These are phyloP conservation scores for Orthosia incerta DNA, from an alignment of 2,888 invertebrate species.

Conservation along the genomic window DNA sequence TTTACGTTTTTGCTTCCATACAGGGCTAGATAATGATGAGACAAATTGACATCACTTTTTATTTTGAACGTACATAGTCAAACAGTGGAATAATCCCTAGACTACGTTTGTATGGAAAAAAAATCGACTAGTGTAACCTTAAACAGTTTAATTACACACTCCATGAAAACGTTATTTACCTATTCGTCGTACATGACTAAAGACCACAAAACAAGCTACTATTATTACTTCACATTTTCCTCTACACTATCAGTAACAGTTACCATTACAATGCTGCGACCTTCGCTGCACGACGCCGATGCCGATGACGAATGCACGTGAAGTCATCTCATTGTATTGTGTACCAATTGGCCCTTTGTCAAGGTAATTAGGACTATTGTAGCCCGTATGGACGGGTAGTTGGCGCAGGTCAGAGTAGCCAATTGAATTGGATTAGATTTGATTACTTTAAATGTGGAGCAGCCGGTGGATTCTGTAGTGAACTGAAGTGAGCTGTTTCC, in stretches of 20 bases:
- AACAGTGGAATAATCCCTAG: too few relatives aligned
- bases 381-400: slow-evolving; percentile 4
- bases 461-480: too few relatives aligned
- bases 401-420: slow-evolving; percentile 30
- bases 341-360: slow-evolving; percentile 63
- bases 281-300: slow-evolving; percentile 53
- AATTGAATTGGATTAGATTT: slow-evolving; percentile 13
- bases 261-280: slow-evolving; percentile 43
- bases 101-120: too few relatives aligned
- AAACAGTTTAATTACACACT: not conserved
- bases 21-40: too few relatives aligned
- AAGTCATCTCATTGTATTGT: slow-evolving; percentile 49
- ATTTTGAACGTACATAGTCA: too few relatives aligned
- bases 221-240: slow-evolving; percentile 39
- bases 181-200: slow-evolving; percentile 24
- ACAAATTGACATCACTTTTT: too few relatives aligned
- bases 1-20: too few relatives aligned
- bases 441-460: slow-evolving; percentile 22
- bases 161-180: not conserved
- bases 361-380: slow-evolving; percentile 46
- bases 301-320: slow-evolving; percentile 62
- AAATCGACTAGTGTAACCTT: too few relatives aligned
- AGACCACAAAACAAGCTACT: slow-evolving; percentile 21
- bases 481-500: too few relatives aligned
- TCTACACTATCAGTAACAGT: slow-evolving; percentile 32